Conservation (phyloP, 2,888 invertebrate species). For the Trilocha varians region DNA sequence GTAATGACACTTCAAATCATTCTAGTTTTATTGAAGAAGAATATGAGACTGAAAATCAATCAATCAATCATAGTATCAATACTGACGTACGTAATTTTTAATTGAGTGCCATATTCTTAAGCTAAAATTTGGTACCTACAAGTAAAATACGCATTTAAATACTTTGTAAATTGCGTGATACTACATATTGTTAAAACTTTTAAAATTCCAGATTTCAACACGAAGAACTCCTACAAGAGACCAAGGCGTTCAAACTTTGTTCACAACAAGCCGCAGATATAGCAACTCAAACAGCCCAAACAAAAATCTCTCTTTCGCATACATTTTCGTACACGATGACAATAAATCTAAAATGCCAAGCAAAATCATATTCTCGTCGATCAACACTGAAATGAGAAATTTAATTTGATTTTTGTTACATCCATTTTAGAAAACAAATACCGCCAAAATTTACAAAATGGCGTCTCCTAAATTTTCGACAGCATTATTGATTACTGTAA, state of each 20-base stretch:
- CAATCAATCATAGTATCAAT: no score
- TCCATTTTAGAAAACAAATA: no score
- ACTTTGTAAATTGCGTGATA: background rate
- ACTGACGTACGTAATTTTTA: no score
- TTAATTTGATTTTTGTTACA: constrained; percentile 6
- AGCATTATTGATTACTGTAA: no score
- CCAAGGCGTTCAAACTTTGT: constrained; percentile 13
- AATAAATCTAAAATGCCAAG: constrained; percentile 19
- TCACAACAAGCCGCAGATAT: background rate
- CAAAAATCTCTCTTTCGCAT: constrained; percentile 20
- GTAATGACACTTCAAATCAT: no score
- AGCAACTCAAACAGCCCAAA: constrained; percentile 9
- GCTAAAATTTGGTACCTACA: no score
- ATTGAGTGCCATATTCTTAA: no score
- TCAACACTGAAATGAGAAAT: constrained; percentile 14
- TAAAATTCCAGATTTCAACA: background rate
- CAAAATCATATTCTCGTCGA: constrained; percentile 21
- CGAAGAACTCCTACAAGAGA: constrained; percentile 1
- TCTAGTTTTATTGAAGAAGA: no score
- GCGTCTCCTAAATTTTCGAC: no score
- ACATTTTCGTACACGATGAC: constrained; percentile 19
- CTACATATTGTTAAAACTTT: no score
- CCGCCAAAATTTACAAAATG: background rate
- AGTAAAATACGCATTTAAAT: background rate
- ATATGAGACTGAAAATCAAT: no score